phyloP scores from a whole-genome alignment of 2,888 invertebrate genomes.

The Toxonevra muliebris region DNA sequence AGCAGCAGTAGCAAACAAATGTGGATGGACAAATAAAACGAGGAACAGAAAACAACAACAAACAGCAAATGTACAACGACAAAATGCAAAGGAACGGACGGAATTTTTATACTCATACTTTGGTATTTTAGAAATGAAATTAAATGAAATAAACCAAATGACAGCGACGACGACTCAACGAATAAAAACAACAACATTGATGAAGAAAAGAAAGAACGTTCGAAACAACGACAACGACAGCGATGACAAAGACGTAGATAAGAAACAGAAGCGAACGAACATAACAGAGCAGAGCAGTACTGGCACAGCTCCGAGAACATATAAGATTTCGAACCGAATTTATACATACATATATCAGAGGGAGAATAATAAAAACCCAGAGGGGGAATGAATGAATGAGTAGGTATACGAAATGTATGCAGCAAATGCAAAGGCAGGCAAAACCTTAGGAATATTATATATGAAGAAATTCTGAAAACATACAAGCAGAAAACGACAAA shows the following conservation, averaged over 20 bases:
- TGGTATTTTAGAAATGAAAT: conserved; percentile 27
- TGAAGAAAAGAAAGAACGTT: no score
- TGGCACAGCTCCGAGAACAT: conserved; percentile 4
- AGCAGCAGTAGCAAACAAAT: conserved; percentile 24
- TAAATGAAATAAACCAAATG: conserved; percentile 33
- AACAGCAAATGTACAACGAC: not conserved
- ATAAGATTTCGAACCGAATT: conserved; percentile 1
- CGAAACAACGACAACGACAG: conserved; percentile 23
- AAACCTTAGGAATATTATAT: not conserved
- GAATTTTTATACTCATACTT: conserved; percentile 15
- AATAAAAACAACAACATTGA: not conserved
- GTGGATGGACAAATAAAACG: not conserved
- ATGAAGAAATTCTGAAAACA: not conserved
- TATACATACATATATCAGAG: not conserved
- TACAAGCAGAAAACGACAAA: no score
- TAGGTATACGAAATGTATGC: conserved; percentile 7
- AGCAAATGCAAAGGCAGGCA: not conserved
- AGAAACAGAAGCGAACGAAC: conserved; percentile 52
- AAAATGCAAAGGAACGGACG: not conserved
- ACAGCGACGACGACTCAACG: conserved; percentile 20
- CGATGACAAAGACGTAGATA: conserved; percentile 53
- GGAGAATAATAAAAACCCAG: conserved; percentile 24
- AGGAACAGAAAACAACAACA: not conserved
- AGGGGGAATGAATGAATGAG: conserved; percentile 9
- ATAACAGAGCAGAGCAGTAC: conserved; percentile 11